These are phyloP conservation scores for Meloidogyne floridensis DNA, from an alignment of 1,140 invertebrate species.

Conservation along the genomic window DNA sequence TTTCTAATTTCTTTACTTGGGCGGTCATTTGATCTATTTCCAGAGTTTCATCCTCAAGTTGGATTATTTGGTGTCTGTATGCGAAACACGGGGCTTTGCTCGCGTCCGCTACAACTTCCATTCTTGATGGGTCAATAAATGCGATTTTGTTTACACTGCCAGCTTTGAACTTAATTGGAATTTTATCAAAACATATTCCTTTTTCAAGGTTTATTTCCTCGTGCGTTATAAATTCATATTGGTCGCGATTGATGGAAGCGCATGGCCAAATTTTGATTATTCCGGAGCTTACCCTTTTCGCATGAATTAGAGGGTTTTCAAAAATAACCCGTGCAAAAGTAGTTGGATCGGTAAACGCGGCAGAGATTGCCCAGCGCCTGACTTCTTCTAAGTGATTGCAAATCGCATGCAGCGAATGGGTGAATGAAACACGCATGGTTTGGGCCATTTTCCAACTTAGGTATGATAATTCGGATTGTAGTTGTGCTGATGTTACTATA, in stretches of 20 bases:
- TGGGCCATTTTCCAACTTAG: not conserved
- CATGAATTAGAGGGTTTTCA: not conserved
- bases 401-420: not conserved
- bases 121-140: not conserved
- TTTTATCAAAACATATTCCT: slow-evolving; percentile 1
- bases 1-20: not conserved
- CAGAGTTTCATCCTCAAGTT: not conserved
- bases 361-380: not conserved
- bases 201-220: slow-evolving; percentile 7
- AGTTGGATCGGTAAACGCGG: not conserved
- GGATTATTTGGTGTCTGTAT: not conserved
- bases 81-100: not conserved
- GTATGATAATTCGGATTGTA: slow-evolving; percentile 6
- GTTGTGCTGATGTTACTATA: slow-evolving; percentile 11
- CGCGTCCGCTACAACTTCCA: slow-evolving; percentile 8
- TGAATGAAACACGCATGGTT: too few relatives aligned
- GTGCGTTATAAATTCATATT: not conserved
- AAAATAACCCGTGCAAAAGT: not conserved
- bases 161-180: not conserved
- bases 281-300: not conserved
- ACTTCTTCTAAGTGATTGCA: not conserved
- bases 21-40: slow-evolving; percentile 3
- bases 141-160: not conserved
- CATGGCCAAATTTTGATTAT: slow-evolving; percentile 15
- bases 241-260: not conserved